Conservation (phyloP, 1,140 invertebrate genomes). For the Euura lappo region DNA sequence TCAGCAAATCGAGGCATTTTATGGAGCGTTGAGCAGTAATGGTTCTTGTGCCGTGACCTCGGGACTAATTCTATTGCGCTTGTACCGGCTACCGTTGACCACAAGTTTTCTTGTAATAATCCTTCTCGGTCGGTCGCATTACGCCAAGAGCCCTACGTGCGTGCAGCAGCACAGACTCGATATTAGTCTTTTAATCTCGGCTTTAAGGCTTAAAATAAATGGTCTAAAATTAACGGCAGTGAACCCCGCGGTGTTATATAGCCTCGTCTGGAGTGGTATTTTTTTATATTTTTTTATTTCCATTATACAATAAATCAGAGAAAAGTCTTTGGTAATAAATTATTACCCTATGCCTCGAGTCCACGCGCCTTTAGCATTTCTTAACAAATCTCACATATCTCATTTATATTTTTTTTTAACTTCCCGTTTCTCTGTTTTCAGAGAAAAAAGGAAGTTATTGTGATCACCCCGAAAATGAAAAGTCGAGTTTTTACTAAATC, state of each 20-base stretch:
- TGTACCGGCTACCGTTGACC: no score
- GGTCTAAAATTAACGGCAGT: neutral
- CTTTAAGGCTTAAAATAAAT: constrained; percentile 3
- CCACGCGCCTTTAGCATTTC: no score
- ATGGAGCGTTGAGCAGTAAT: no score
- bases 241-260: neutral
- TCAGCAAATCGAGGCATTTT: no score
- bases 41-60: neutral
- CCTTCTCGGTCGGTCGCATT: neutral
- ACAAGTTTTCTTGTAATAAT: neutral
- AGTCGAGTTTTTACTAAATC: no score
- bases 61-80: neutral
- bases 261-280: neutral
- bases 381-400: no score
- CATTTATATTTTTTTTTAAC: no score
- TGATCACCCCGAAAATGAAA: no score
- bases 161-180: neutral
- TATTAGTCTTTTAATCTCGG: constrained; percentile 5
- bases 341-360: neutral
- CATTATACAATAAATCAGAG: neutral
- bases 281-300: neutral
- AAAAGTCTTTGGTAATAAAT: neutral
- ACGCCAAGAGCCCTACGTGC: neutral
- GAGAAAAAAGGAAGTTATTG: no score
- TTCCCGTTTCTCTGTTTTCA: no score